These are phyloP conservation scores for Cheilosia grossa DNA, from an alignment of 2,888 invertebrate genomes.

Conservation along the genomic window DNA sequence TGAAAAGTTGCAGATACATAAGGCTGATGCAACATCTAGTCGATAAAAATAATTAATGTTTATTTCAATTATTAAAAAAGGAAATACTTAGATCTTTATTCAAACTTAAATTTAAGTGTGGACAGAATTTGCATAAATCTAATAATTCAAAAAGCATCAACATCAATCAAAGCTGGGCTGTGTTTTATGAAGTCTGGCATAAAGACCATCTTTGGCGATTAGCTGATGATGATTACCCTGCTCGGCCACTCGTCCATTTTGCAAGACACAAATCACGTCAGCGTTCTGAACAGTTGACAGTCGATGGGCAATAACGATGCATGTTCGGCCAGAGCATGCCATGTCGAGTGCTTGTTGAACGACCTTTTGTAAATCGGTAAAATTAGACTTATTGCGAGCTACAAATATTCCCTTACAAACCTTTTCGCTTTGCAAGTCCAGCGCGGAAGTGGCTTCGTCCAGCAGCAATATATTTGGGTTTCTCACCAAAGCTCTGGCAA, in stretches of 20 bases:
- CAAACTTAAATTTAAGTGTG: constrained; percentile 22
- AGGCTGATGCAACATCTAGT: not conserved
- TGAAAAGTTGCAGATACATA: not conserved
- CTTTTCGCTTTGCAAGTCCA: constrained; percentile 90
- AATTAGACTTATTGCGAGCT: not conserved
- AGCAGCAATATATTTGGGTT: constrained; percentile 89
- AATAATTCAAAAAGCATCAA: not conserved
- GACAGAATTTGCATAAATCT: constrained; percentile 44
- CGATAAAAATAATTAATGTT: not conserved
- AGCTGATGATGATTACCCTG: constrained; percentile 90
- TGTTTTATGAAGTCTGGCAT: constrained; percentile 87
- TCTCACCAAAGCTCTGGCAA: constrained; percentile 90
- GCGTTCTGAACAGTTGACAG: constrained; percentile 93
- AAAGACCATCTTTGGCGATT: constrained; percentile 87
- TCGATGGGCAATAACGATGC: constrained; percentile 94
- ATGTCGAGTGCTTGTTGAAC: constrained; percentile 94
- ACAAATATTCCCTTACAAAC: constrained; percentile 81
- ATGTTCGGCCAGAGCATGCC: constrained; percentile 92
- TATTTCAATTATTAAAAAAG: not conserved
- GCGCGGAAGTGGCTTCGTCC: constrained; percentile 92
- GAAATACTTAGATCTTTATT: constrained; percentile 15
- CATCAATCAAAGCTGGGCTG: constrained; percentile 81
- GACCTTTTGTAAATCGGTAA: constrained; percentile 79
- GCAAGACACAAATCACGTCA: constrained; percentile 92
- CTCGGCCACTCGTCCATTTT: constrained; percentile 90